phyloP scores from a whole-genome alignment of 2,797 vertebrate species.

The Anguilla anguilla region DNA sequence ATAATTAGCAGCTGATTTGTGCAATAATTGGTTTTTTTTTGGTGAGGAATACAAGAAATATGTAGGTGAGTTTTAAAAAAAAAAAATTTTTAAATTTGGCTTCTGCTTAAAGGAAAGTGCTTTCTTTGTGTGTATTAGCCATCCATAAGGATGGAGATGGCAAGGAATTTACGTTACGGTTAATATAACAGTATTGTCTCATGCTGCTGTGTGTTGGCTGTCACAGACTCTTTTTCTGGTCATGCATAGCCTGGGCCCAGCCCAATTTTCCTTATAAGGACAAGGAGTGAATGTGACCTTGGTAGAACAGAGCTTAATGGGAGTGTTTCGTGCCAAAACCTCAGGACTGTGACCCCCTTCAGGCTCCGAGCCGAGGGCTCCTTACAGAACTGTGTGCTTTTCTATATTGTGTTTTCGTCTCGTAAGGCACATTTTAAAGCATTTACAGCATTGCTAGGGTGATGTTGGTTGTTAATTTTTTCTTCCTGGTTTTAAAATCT shows the following conservation, averaged over 20 bases:
- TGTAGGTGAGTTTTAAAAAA: background rate
- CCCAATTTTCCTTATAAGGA: background rate
- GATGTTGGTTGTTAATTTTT: background rate
- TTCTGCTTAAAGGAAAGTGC: constrained; percentile 16
- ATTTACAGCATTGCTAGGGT: background rate
- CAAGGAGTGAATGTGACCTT: background rate
- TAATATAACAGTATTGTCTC: background rate
- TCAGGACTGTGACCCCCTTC: background rate
- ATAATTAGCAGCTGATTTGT: constrained; percentile 40
- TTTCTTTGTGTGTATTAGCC: constrained; percentile 10
- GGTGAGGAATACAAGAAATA: background rate
- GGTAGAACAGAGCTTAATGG: background rate
- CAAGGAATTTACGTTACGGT: background rate
- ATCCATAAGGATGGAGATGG: background rate
- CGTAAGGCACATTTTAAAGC: background rate
- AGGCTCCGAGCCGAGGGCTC: background rate
- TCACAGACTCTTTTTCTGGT: constrained; percentile 6
- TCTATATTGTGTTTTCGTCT: background rate
- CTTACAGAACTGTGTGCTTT: constrained; percentile 1
- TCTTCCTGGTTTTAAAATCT: background rate
- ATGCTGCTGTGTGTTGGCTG: background rate
- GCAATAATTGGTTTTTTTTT: constrained; percentile 34
- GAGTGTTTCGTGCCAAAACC: background rate
- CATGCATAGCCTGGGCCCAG: background rate
- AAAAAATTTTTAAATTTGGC: background rate